Evolutionary conservation across 2,888 invertebrate species (phyloP).

Genomic region (Portevinia maculata): DNA sequence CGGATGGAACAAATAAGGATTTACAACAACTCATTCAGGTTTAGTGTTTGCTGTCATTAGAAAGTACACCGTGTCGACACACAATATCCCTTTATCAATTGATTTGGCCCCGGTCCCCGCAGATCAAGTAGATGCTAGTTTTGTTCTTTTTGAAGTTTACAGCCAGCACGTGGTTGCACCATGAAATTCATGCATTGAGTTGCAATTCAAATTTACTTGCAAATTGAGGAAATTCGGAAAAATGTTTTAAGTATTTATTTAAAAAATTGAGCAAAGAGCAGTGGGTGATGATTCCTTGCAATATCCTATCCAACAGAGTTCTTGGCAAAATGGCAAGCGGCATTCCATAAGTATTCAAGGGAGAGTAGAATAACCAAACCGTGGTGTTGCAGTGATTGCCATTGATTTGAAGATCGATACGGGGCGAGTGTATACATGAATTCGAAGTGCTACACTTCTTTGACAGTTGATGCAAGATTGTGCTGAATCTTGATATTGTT

Average conservation of each 20-base stretch:
- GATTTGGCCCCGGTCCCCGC: neutral
- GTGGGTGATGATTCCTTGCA: conserved; percentile 14
- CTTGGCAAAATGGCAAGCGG: conserved; percentile 14
- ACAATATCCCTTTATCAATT: conserved; percentile 4
- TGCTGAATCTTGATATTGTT: conserved; percentile 19
- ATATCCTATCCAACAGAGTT: conserved; percentile 8
- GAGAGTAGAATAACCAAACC: conserved; percentile 2
- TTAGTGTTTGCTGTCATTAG: conserved; percentile 8
- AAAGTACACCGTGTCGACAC: neutral
- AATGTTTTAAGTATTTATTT: conserved; percentile 9
- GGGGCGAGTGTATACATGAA: conserved; percentile 4
- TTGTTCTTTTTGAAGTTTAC: neutral
- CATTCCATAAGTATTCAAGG: conserved; percentile 9
- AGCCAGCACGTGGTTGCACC: conserved; percentile 1
- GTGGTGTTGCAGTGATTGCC: conserved; percentile 3
- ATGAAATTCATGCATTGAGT: conserved; percentile 9
- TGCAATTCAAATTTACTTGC: conserved; percentile 4
- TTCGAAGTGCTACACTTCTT: conserved; percentile 10
- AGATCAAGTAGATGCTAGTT: neutral
- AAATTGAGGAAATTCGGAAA: neutral
- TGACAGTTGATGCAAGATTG: conserved; percentile 4
- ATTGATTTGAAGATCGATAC: conserved; percentile 11
- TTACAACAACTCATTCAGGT: conserved; percentile 6
- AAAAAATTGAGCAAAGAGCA: conserved; percentile 10
- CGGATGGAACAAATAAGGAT: neutral